Conservation (phyloP, 1,140 invertebrate species). For the Eciton burchellii region DNA sequence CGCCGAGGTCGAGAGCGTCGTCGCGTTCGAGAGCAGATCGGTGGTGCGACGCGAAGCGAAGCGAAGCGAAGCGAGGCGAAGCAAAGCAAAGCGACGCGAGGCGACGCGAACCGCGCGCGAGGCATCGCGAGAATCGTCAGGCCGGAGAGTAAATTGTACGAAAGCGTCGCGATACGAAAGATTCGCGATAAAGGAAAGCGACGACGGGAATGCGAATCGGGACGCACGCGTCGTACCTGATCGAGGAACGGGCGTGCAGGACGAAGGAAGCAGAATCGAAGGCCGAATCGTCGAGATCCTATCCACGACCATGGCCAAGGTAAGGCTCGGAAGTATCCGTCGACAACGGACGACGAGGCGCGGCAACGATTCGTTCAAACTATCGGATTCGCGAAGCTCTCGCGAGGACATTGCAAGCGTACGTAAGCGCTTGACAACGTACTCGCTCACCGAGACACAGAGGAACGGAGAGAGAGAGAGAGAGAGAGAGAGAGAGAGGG, state of each 20-base stretch:
- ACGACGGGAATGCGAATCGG: slow-evolving; percentile 45
- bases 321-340: no score
- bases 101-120: slow-evolving; percentile 52
- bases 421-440: no score
- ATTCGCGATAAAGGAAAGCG: background rate
- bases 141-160: no score
- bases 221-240: slow-evolving; percentile 1
- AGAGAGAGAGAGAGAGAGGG: background rate
- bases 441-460: no score
- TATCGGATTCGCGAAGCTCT: no score
- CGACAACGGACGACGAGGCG: no score
- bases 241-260: slow-evolving; percentile 32
- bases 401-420: no score
- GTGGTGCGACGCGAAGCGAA: slow-evolving; percentile 65
- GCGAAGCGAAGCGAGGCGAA: no score
- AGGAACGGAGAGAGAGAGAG: no score
- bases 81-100: no score
- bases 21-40: slow-evolving; percentile 67
- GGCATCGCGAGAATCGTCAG: slow-evolving; percentile 23
- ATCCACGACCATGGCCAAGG: slow-evolving; percentile 73
- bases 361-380: no score
- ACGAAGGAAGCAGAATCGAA: background rate
- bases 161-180: background rate
- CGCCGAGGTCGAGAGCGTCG: slow-evolving; percentile 62
- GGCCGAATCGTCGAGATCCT: slow-evolving; percentile 58